Evolutionary conservation across 1,140 invertebrate species (phyloP).

Genomic region (Drosophila tani): DNA sequence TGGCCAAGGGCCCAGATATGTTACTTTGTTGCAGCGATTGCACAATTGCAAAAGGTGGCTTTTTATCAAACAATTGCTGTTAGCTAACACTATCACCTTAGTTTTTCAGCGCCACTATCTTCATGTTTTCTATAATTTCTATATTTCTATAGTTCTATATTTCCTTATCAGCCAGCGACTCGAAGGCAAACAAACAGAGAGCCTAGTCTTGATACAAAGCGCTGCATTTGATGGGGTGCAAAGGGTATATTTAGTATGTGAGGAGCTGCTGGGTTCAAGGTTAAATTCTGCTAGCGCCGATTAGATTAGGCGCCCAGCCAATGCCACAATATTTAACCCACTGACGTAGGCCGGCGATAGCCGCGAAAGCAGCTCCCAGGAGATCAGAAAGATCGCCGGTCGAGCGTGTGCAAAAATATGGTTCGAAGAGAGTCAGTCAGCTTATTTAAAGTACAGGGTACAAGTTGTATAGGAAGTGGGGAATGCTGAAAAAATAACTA

Average conservation of each 20-base stretch:
- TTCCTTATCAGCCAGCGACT: slow-evolving; percentile 54
- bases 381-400: slow-evolving; percentile 2
- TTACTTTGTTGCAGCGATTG: slow-evolving; percentile 40
- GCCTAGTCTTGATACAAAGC: slow-evolving; percentile 25
- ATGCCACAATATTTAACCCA: slow-evolving; percentile 25
- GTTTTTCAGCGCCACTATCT: neutral
- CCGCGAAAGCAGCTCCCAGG: slow-evolving; percentile 7
- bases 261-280: slow-evolving; percentile 28
- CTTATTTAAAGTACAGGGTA: neutral
- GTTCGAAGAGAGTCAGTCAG: neutral
- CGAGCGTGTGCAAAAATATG: slow-evolving; percentile 12
- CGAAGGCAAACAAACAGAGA: slow-evolving; percentile 24
- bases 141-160: neutral
- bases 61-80: slow-evolving; percentile 28
- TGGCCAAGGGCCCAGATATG: slow-evolving; percentile 9
- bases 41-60: neutral
- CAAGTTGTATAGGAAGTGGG: neutral
- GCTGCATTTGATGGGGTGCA: slow-evolving; percentile 38
- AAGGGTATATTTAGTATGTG: slow-evolving; percentile 29
- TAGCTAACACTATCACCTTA: slow-evolving; percentile 46
- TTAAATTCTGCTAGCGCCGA: slow-evolving; percentile 22
- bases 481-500: neutral
- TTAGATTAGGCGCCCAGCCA: slow-evolving; percentile 42
- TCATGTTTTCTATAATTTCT: slow-evolving; percentile 1
- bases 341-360: slow-evolving; percentile 21